Base-by-base conservation (phyloP, 2,888 invertebrate species). In the Eristalis arbustorum region DNA sequence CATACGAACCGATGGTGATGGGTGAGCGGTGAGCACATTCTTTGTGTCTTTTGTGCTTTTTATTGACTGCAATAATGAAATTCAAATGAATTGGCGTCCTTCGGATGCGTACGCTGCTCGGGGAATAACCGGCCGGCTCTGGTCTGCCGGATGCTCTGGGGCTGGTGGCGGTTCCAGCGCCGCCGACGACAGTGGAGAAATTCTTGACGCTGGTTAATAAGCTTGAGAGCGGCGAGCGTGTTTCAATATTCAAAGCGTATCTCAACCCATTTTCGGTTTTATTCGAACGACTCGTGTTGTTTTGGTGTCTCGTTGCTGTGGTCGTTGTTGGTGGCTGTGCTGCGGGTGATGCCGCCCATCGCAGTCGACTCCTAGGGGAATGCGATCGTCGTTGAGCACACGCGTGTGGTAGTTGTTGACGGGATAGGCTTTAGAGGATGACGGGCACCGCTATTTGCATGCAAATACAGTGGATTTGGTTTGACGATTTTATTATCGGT, bases 21-120 rank as follows among this genome's bases (percentile, higher is more conserved):
- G 1, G 8, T 37, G 37, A 11, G 8, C 10, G 13, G 37, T 37
- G 18, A 49, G 18, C 18, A 49, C 49, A 49, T n/a, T 49, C 49
- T 49, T 49, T 49, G 49, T 49, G 18, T 49, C 49, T 49, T 49
- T 49, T 49, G 49, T 49, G 49, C 49, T 49, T 49, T 49, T 49
- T 49, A 49, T 49, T 49, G 49, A 49, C 49, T 49, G 49, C 49
- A 49, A 49, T 49, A 77, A 77, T 71, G 69, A 77, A 77, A 64
- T 77, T 71, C 77, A 77, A 77, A 77, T 69, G 63, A 71, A 71
- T 77, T 71, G 63, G 37, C 40, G 69, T 64, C 69, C 76, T 68
- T 68, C 59, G 23, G 56, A 62, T 31, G 37, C 22, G 49, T 18
- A 49, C 49, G 8, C 49, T 37, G 37, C 37, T 13, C 37, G 37